Evolutionary conservation across 1,140 invertebrate species (phyloP), one percentile per base, ranked within the genome.

Genomic region (Papilio glaucus): DNA sequence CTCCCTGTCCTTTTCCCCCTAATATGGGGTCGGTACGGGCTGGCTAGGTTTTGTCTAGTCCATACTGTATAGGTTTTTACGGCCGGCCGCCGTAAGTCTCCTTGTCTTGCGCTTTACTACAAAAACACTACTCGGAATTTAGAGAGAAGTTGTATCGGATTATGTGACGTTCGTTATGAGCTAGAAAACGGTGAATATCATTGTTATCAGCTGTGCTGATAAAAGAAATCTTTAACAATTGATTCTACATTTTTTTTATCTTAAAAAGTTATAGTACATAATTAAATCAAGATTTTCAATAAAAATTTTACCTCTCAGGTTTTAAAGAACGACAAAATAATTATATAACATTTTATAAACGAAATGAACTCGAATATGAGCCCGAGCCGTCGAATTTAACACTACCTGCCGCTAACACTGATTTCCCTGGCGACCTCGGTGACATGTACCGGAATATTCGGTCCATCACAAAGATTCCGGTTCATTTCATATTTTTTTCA

Each of bases 361-460:
- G 49, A 26, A 57, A 57, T 57, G 49, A 57, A 57, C 21, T 49
- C 45, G 12, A 13, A 1, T 57, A 18, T 4, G 24, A 24, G 12
- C 49, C 5, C 24, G 18, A 24, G 49, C 8, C 49, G 49, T 57
- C 49, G 24, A 57, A 57, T 57, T 57, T 57, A 57, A 57, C 49
- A 21, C 21, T 10, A 57, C 12, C 10, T 26, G 8, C 49, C 21
- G 49, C 49, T 57, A 57, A 57, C 49, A 24, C 8, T 57, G 49
- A 57, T 57, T 57, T 57, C 49, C 49, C 49, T 10, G 24, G 21
- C 49, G 49, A 12, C 21, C 18, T 33, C 13, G n/a, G 7, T 10
- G 9, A 57, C 49, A 57, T 57, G 21, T 57, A 21, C 21, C 49
- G 49, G 10, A 53, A 49, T 49, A 21, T 53, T 53, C 21, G 18